Base-by-base conservation (phyloP, 2,797 vertebrate genomes). In the Lepus townsendii region DNA sequence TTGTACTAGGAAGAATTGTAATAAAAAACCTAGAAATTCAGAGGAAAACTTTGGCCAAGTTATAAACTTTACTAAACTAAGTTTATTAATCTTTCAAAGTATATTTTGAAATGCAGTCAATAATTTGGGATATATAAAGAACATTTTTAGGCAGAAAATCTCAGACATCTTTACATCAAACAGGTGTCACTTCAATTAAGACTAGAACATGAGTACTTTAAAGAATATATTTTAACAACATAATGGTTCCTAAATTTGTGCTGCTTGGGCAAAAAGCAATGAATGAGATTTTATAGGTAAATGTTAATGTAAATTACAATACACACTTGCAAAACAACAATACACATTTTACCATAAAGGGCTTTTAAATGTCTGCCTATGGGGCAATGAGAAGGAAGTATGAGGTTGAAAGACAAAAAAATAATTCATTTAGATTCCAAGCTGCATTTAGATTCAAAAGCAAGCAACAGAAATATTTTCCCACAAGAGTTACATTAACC, bases 51-150 rank as follows among this genome's bases (percentile, higher is more conserved):
- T 75, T 69, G 19, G 27, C 50, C 30, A 66, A 71, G 19, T 85
- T 72, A 90, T 24, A 76, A 27, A 54, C 65, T 77, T 71, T 76
- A 83, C 32, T 92, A 14, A 80, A 76, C 24, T 95, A 63, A 50
- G 2, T 19, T 92, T 85, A 71, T 73, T 88, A 75, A 73, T 94
- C n/a, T 68, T 87, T 90, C 38, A 71, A 87, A 78, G 66, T 68
- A n/a, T 19, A 60, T 88, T 62, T 83, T 90, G 52, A 91, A 88
- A 95, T 90, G 62, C 27, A 91, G 71, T 68, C 60, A 88, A 83
- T 88, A 68, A 86, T 9, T 76, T 50, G 10, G 11, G 22, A 68
- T 78, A 35, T 85, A 13, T 73, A 35, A 88, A 38, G 75, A 78
- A 62, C 19, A 38, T 78, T 80, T 90, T 66, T 54, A 96, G 60